Evolutionary conservation across 2,888 invertebrate species (phyloP).

Genomic region (Drosophila monieri): DNA sequence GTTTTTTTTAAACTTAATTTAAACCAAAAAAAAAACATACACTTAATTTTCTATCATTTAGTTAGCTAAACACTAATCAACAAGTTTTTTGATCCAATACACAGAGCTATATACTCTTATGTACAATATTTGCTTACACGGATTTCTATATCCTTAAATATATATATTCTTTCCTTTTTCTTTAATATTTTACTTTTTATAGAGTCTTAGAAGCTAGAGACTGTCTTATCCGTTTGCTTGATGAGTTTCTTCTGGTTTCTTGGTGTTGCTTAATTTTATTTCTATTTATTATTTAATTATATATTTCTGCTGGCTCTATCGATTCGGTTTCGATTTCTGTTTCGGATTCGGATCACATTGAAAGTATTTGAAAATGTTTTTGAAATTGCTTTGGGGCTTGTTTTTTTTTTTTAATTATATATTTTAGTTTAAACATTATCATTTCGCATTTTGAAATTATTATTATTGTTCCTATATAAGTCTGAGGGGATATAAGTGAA

Average conservation of each 20-base stretch:
- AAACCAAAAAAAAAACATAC: conserved; percentile 9
- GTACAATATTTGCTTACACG: conserved; percentile 39
- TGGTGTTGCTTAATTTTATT: conserved; percentile 11
- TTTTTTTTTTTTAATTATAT: conserved; percentile 12
- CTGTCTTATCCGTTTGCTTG: conserved; percentile 55
- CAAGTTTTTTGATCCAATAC: conserved; percentile 52
- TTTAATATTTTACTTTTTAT: conserved; percentile 18
- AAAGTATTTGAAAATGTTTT: conserved; percentile 12
- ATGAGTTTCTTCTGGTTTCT: conserved; percentile 53
- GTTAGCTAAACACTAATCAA: conserved; percentile 64
- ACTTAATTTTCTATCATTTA: conserved; percentile 29
- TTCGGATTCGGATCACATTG: conserved; percentile 24
- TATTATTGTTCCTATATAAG: conserved; percentile 65
- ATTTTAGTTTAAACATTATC: conserved; percentile 8
- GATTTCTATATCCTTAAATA: conserved; percentile 18
- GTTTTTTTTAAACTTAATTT: conserved; percentile 3
- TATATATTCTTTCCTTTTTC: conserved; percentile 2
- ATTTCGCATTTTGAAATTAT: conserved; percentile 25
- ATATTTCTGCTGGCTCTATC: conserved; percentile 17
- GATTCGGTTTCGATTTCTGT: conserved; percentile 17
- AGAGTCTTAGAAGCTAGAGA: conserved; percentile 54
- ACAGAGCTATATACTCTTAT: conserved; percentile 38
- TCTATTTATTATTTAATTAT: conserved; percentile 5
- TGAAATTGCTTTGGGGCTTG: neutral
- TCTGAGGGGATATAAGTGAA: conserved; percentile 66